phyloP scores from a whole-genome alignment of 2,888 invertebrate species.

The Ectobius pallidus region DNA sequence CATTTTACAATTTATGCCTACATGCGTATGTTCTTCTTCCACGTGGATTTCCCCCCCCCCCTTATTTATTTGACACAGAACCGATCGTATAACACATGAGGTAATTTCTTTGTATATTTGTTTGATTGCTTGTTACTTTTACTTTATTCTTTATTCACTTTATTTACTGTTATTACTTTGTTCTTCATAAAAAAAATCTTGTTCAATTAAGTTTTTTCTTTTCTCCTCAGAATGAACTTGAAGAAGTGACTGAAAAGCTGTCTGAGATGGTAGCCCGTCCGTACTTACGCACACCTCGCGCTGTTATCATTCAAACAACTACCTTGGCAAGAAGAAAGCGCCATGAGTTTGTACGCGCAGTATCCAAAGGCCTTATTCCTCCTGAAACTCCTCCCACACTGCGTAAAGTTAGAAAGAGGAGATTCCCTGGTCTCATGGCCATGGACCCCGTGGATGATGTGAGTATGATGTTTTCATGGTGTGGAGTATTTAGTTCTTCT shows the following conservation, averaged over 20 bases:
- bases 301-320: conserved; percentile 66
- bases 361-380: conserved; percentile 62
- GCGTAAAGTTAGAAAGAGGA: conserved; percentile 55
- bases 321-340: conserved; percentile 64
- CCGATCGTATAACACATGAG: too few species aligned
- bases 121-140: too few species aligned
- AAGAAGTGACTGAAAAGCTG: conserved; percentile 68
- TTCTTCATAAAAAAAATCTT: too few species aligned
- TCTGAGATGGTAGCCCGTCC: conserved; percentile 68
- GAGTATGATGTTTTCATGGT: conserved; percentile 46
- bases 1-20: too few species aligned
- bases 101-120: too few species aligned
- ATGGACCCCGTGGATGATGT: conserved; percentile 55
- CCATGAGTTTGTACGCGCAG: conserved; percentile 67
- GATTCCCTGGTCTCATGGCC: conserved; percentile 53
- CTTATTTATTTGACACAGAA: too few species aligned
- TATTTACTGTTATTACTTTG: too few species aligned
- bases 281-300: conserved; percentile 66
- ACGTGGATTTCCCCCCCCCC: too few species aligned
- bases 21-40: too few species aligned
- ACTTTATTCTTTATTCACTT: too few species aligned
- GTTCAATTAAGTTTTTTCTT: too few species aligned
- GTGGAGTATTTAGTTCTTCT: too few species aligned
- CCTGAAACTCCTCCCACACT: conserved; percentile 67
- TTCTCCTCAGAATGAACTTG: conserved; percentile 69